Evolutionary conservation across 1,140 invertebrate species (phyloP), one percentile per base, ranked within the genome.

Genomic region (Drosophila watanabei): DNA sequence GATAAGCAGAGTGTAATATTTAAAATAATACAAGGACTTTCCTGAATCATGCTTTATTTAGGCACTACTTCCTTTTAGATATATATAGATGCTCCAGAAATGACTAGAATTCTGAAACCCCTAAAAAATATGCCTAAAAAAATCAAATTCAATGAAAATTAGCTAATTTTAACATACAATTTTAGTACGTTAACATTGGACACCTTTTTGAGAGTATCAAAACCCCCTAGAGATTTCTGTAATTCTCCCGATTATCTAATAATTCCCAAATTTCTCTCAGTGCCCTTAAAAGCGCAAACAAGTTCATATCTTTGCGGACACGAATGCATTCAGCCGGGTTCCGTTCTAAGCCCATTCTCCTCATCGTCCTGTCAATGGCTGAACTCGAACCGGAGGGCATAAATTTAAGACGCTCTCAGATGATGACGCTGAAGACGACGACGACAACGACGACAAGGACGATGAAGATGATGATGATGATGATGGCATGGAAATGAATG

Each of bases 401-500:
- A 71, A 48, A 69, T 69, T 71, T 41, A 37, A 69, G 49, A 28
- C 68, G 39, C 33, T 37, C 39, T 37, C 49, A 32, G 61, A 51
- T 51, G 37, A 66, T 14, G 16, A 32, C 28, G 48, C 49, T 24
- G 61, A 51, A 43, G 37, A 66, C 18, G 16, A 32, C 28, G 48
- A 30, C 20, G 24, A 28, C 20, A 14, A 28, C 13, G 14, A 32
- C n/a, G 49, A 35, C 52, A 30, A 54, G n/a, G 51, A 33, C n/a
- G n/a, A 54, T 11, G 33, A 33, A 0, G 59, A 62, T 2, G 35
- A 63, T 1, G 62, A 41, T 45, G 62, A 57, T 20, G 64, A 33
- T 72, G 52, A 69, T 54, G 48, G 57, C 64, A 48, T 20, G 33
- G 35, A 70, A 62, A 59, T 79, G 33, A 60, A 80, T 79, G 77